A percentile compares a stretch with the other conserved stretches of the same genome.
These are phyloP conservation scores for Corythucha ciliata DNA, from an alignment of 2,888 invertebrate genomes.

Conservation along the genomic window DNA sequence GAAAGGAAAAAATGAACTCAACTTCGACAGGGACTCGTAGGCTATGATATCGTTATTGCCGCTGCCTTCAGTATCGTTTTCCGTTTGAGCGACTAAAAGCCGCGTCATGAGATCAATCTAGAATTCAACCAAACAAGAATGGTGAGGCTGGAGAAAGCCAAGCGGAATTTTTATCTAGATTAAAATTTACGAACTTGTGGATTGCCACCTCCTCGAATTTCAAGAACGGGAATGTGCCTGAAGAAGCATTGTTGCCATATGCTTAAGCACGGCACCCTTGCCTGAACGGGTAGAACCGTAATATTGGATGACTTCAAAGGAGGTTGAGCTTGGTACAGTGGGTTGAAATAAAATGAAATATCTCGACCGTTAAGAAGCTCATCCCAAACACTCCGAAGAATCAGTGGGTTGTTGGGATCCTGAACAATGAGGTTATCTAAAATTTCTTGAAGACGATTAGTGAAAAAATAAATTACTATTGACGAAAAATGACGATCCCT, in stretches of 20 bases:
- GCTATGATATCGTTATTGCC: constrained; percentile 2
- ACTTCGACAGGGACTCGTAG: constrained; percentile 29
- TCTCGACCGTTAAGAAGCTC: constrained; percentile 77
- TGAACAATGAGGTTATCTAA: no score
- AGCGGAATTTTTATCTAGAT: not conserved
- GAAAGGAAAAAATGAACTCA: constrained; percentile 45
- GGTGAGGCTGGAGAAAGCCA: not conserved
- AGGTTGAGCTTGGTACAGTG: constrained; percentile 50
- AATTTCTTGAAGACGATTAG: no score
- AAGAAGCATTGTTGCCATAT: constrained; percentile 86
- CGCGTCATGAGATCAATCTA: constrained; percentile 27
- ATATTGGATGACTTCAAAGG: constrained; percentile 16
- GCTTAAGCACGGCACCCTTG: constrained; percentile 52
- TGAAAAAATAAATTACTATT: constrained; percentile 14
- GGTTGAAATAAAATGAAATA: constrained; percentile 73
- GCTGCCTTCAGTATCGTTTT: constrained; percentile 35
- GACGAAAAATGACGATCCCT: constrained; percentile 49
- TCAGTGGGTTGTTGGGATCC: constrained; percentile 47
- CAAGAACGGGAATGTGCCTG: constrained; percentile 76
- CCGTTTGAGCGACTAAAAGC: constrained; percentile 34
- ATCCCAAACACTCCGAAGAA: constrained; percentile 75
- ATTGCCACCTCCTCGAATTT: constrained; percentile 46
- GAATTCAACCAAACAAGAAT: constrained; percentile 12
- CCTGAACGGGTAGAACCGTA: constrained; percentile 35
- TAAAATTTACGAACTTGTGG: constrained; percentile 33